Percentiles rank a stretch among this genome's conserved stretches.
Conservation (phyloP, 2,113 vertebrate genomes). For the Chaetops frenatus region DNA sequence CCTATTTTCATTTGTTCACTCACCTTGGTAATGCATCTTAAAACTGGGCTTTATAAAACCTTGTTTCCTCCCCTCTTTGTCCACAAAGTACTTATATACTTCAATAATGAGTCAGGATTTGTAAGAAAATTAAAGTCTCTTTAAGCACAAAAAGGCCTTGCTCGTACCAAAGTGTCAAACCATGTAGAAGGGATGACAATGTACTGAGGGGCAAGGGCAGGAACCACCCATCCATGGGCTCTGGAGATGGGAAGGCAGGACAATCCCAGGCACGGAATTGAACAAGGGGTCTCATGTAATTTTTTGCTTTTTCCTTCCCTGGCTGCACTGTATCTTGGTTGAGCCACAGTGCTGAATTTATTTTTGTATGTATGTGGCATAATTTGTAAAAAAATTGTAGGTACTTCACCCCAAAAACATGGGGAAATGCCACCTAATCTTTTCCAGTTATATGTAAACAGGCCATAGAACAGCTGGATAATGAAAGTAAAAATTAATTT, state of each 20-base stretch:
- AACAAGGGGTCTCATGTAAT: neutral
- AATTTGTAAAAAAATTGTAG: neutral
- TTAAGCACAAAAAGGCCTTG: neutral
- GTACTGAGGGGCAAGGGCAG: neutral
- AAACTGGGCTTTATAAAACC: neutral
- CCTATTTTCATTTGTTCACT: neutral
- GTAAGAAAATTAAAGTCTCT: neutral
- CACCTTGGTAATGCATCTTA: neutral
- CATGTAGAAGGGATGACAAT: neutral
- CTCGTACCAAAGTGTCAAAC: neutral
- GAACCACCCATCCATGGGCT: neutral
- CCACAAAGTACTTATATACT: neutral
- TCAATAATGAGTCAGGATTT: neutral
- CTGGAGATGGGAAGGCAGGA: neutral
- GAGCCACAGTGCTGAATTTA: neutral
- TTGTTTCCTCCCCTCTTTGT: neutral
- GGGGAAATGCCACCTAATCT: neutral
- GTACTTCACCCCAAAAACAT: neutral
- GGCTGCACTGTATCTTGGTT: neutral
- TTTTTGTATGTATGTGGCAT: neutral
- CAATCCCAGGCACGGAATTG: fast-evolving
- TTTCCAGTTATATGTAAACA: neutral
- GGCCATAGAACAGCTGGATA: neutral
- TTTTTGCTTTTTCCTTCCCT: neutral
- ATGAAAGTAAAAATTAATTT: neutral